Evolutionary conservation across 2,113 vertebrate species (phyloP).

Genomic region (Mesembrinibis cayennensis): DNA sequence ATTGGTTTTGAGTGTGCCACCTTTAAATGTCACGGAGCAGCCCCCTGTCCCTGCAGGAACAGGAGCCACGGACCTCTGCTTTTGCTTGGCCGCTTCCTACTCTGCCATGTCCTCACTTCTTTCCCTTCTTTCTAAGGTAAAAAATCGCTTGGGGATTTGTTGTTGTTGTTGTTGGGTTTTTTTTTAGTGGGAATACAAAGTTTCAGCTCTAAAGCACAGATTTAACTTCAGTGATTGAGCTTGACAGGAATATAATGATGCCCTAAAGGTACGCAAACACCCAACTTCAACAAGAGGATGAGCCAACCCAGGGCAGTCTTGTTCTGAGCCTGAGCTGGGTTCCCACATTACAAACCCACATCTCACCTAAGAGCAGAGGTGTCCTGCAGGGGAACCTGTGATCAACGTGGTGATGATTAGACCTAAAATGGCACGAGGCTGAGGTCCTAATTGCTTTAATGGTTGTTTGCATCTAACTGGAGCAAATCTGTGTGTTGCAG

Average conservation of each 20-base stretch:
- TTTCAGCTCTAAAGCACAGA: not conserved
- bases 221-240: not conserved
- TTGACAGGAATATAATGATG: not conserved
- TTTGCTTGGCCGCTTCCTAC: not conserved
- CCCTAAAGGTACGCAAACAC: not conserved
- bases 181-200: not conserved
- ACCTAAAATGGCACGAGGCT: fast-evolving
- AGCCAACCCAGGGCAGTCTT: not conserved
- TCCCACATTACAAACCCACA: fast-evolving
- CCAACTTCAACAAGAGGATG: not conserved
- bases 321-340: not conserved
- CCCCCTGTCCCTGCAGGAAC: not conserved
- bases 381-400: not conserved
- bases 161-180: no score
- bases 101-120: not conserved
- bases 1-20: not conserved
- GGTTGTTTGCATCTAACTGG: not conserved
- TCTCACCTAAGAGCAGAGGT: not conserved
- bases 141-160: not conserved
- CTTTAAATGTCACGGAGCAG: not conserved
- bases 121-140: not conserved
- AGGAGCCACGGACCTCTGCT: not conserved
- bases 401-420: fast-evolving
- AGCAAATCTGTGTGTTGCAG: not conserved
- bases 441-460: not conserved